Evolutionary conservation across 2,888 invertebrate genomes (phyloP), one percentile per base, ranked within the genome.

Genomic region (Rhabditophanes sp.): DNA sequence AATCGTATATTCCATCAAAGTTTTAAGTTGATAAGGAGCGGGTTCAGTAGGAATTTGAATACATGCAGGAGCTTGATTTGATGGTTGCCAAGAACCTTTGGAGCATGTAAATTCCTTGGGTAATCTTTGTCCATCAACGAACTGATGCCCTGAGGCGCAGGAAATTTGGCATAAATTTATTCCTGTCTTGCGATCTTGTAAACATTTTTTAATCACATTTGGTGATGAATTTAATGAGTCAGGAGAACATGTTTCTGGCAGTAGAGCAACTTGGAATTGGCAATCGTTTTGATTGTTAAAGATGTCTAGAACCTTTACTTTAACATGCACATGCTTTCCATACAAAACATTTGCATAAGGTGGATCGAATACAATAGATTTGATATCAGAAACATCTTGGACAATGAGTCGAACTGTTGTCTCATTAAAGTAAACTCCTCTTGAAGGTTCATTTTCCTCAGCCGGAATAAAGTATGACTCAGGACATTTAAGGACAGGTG

Each of bases 141-240:
- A 61, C 20, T 62, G 40, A 37, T 50, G 50, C 29, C 60, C 64
- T 6, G 42, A 38, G 3, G 43, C 34, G 39, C 64, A 64, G 3
- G 44, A 28, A n/a, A 64, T 41, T 17, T 34, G 82, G 30, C 61
- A 66, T 1, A 64, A 60, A 56, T 75, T 74, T 1, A 68, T 65
- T 18, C n/a, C n/a, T n/a, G n/a, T n/a, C n/a, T 59, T 56, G 36
- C 82, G 82, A 3, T 79, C 79, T 14, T 85, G 85, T 60, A 83
- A 82, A 18, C 65, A 65, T 15, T 37, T 39, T 33, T 59, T 60
- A 17, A 44, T 32, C 27, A 87, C 87, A 66, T 85, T 79, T 0
- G 79, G 78, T 1, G 88, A 85, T 3, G 82, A 76, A 65, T 79
- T 78, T 4, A 90, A 67, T 63, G 88, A 85, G 83, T 87, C 87